Conservation (phyloP, 2,113 vertebrate species). For the Sylvicapra grimmia region DNA sequence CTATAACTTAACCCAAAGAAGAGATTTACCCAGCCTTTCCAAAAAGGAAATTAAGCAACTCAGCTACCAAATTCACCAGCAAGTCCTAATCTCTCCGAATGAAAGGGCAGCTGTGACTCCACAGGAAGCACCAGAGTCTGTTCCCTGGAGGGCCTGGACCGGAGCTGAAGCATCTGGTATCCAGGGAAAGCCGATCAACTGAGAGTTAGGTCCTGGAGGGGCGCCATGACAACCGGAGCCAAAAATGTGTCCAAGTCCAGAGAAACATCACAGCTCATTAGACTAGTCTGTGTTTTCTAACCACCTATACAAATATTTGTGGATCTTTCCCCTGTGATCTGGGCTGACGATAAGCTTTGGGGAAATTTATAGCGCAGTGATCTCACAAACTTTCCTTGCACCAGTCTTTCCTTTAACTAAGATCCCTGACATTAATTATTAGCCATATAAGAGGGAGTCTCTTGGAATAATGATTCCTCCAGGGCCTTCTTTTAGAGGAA, state of each 20-base stretch:
- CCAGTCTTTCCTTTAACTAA: not conserved
- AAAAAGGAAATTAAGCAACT: conserved; percentile 14
- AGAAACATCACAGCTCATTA: conserved; percentile 17
- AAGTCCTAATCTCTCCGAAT: not conserved
- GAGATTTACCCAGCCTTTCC: not conserved
- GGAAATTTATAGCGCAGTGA: not conserved
- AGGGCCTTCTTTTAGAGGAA: not conserved
- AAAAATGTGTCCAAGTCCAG: conserved; percentile 34
- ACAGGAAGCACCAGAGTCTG: not conserved
- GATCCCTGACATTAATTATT: not conserved
- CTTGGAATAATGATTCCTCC: not conserved
- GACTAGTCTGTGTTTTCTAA: not conserved
- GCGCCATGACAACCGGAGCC: not conserved
- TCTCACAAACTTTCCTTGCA: not conserved
- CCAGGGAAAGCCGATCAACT: not conserved
- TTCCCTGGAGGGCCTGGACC: not conserved
- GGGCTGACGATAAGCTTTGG: not conserved
- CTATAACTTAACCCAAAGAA: not conserved
- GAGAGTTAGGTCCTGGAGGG: conserved; percentile 31
- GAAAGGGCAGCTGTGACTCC: not conserved
- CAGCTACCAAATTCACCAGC: not conserved
- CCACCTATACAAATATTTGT: conserved; percentile 41
- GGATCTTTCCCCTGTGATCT: not conserved
- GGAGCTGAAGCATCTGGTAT: conserved; percentile 43
- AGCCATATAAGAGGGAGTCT: not conserved